phyloP scores from a whole-genome alignment of 2,113 vertebrate genomes.

The Camelus dromedarius region DNA sequence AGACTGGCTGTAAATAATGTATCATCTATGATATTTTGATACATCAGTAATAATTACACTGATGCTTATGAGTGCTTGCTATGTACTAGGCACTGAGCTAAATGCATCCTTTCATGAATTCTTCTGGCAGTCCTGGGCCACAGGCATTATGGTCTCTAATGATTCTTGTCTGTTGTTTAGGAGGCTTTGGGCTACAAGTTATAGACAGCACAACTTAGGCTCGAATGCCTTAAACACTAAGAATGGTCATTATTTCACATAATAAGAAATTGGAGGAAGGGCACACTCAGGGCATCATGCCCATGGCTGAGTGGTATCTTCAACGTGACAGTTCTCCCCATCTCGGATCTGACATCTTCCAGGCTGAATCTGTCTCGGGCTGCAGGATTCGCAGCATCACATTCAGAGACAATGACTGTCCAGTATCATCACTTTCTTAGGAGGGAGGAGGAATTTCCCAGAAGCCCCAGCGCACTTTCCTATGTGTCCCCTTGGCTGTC shows the following conservation, averaged over 20 bases:
- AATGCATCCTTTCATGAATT: background rate
- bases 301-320: fast-evolving
- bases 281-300: fast-evolving
- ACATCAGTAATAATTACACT: fast-evolving
- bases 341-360: background rate
- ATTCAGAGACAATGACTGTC: fast-evolving
- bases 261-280: background rate
- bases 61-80: background rate
- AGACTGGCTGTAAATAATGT: background rate
- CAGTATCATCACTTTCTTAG: background rate
- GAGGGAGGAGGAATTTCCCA: background rate
- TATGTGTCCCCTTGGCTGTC: fast-evolving
- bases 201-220: background rate
- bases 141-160: fast-evolving
- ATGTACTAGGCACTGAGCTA: background rate
- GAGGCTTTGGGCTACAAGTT: background rate
- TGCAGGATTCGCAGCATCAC: background rate
- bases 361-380: background rate
- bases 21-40: fast-evolving
- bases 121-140: fast-evolving
- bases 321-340: background rate
- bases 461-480: background rate
- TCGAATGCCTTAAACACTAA: background rate
- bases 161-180: background rate
- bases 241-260: background rate